Conservation (phyloP, 2,113 vertebrate species). For the Corvus hawaiiensis region DNA sequence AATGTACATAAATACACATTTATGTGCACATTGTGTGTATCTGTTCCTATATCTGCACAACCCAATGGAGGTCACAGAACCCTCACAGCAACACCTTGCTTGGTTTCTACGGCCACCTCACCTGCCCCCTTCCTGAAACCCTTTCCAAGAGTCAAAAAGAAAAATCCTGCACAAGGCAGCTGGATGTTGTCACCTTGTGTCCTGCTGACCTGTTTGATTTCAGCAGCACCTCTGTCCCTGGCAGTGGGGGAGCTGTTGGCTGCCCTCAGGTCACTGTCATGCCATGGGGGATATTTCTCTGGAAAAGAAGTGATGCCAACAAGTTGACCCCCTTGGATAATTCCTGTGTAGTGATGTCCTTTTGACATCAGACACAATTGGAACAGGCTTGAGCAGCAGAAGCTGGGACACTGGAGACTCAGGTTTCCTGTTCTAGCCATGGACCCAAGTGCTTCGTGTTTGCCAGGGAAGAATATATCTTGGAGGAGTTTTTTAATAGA, state of each 20-base stretch:
- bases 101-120: not conserved
- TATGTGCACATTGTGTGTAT: not conserved
- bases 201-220: not conserved
- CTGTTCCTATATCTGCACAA: not conserved
- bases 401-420: not conserved
- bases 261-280: not conserved
- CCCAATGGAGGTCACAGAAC: not conserved
- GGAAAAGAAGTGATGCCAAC: not conserved
- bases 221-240: not conserved
- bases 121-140: not conserved
- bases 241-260: not conserved
- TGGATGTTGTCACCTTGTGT: not conserved
- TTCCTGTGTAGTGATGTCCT: not conserved
- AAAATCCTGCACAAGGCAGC: not conserved
- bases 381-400: not conserved
- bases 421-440: not conserved
- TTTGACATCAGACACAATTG: not conserved
- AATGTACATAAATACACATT: not conserved
- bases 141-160: not conserved
- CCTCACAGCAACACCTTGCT: not conserved
- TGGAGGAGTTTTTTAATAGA: not conserved
- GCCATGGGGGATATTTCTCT: not conserved
- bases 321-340: not conserved
- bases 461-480: not conserved
- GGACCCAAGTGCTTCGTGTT: not conserved